Conservation (phyloP, 2,888 invertebrate species). For the Volucella inanis region DNA sequence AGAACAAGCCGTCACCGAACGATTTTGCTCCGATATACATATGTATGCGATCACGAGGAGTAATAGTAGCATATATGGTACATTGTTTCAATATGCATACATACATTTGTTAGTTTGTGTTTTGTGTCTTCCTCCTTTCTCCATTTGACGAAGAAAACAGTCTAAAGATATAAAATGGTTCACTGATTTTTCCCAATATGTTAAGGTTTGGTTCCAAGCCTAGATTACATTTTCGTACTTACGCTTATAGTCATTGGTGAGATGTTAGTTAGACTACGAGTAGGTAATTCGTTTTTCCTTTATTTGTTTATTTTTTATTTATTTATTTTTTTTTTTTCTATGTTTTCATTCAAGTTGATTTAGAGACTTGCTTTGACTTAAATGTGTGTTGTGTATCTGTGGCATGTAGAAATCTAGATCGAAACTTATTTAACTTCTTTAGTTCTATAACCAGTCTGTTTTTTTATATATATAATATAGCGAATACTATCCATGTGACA, state of each 20-base stretch:
- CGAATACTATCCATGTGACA: constrained; percentile 29
- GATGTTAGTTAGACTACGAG: neutral
- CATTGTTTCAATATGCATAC: no score
- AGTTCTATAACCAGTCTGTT: constrained; percentile 40
- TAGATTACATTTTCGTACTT: constrained; percentile 46
- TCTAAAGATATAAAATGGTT: constrained; percentile 50
- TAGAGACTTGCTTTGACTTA: constrained; percentile 1
- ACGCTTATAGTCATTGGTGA: constrained; percentile 39
- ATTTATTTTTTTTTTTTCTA: neutral
- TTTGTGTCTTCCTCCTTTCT: constrained; percentile 62
- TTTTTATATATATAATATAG: neutral
- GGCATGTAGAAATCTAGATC: constrained; percentile 38
- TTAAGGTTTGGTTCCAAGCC: constrained; percentile 38
- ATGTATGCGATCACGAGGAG: no score
- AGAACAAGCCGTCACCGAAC: no score
- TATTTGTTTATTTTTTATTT: constrained; percentile 5
- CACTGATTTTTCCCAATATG: constrained; percentile 59
- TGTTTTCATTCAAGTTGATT: constrained; percentile 17
- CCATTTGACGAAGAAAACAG: constrained; percentile 43
- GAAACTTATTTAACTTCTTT: constrained; percentile 39
- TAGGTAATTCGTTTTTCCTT: no score
- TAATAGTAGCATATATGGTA: no score
- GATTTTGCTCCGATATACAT: no score
- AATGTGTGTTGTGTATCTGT: neutral
- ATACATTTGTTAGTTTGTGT: constrained; percentile 1